Evolutionary conservation across 2,797 vertebrate species (phyloP).

Genomic region (Chaetodon trifasciatus): DNA sequence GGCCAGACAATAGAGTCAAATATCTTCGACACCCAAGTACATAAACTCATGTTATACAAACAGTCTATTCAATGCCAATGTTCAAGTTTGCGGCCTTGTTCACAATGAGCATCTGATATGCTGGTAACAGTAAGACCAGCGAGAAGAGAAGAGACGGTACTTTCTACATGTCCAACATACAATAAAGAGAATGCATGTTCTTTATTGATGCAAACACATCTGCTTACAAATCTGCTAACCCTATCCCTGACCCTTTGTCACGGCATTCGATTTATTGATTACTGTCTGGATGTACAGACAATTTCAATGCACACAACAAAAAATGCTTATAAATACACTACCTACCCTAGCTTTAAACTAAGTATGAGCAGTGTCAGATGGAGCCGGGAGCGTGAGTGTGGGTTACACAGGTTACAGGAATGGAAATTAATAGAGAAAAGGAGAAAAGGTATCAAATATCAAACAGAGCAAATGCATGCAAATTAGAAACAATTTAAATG

Average conservation of each 20-base stretch:
- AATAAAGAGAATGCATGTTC: neutral
- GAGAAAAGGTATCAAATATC: neutral
- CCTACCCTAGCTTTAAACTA: neutral
- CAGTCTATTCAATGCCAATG: too few relatives aligned
- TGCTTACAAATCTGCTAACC: too few relatives aligned
- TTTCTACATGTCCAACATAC: neutral
- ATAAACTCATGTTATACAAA: too few relatives aligned
- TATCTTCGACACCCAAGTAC: neutral
- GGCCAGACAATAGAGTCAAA: neutral
- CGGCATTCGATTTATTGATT: too few relatives aligned
- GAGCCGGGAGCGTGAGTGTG: neutral
- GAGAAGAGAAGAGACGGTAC: neutral
- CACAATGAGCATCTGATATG: too few relatives aligned
- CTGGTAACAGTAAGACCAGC: too few relatives aligned
- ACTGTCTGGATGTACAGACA: too few relatives aligned
- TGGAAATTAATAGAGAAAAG: neutral
- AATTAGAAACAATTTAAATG: neutral
- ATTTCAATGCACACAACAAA: too few relatives aligned
- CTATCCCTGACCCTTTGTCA: too few relatives aligned
- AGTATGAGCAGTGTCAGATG: neutral
- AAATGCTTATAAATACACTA: too few relatives aligned
- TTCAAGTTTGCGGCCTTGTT: neutral
- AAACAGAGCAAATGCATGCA: neutral
- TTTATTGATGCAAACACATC: too few relatives aligned
- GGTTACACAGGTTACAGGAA: too few relatives aligned